Evolutionary conservation across 2,113 vertebrate genomes (phyloP).

Genomic region (Herpailurus yagouaroundi): DNA sequence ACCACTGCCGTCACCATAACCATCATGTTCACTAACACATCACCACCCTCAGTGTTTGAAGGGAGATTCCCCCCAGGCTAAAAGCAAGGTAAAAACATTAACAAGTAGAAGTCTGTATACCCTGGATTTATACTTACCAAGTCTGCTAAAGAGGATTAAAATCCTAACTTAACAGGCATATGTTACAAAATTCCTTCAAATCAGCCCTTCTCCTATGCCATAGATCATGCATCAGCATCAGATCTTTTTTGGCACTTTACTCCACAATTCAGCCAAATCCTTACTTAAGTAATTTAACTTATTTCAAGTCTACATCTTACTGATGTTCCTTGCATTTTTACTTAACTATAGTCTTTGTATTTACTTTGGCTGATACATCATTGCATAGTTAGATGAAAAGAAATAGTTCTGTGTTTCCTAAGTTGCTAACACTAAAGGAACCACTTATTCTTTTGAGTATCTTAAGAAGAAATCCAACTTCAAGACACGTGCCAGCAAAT

Average conservation of each 20-base stretch:
- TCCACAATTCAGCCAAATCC: slow-evolving; percentile 72
- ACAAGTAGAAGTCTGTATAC: neutral
- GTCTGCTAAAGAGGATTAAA: slow-evolving; percentile 64
- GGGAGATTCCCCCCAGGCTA: neutral
- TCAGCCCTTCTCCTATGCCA: slow-evolving; percentile 69
- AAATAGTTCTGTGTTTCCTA: slow-evolving; percentile 82
- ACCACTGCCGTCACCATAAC: neutral
- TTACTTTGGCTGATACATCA: slow-evolving; percentile 82
- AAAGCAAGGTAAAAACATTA: neutral
- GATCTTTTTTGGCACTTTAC: slow-evolving; percentile 50
- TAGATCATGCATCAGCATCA: slow-evolving; percentile 70
- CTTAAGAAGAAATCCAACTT: slow-evolving; percentile 79
- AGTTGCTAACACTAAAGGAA: slow-evolving; percentile 79
- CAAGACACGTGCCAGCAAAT: slow-evolving; percentile 75
- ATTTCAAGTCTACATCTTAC: slow-evolving; percentile 54
- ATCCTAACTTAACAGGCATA: slow-evolving; percentile 63
- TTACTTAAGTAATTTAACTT: slow-evolving; percentile 74
- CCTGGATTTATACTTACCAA: slow-evolving; percentile 31
- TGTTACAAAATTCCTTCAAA: slow-evolving; percentile 70
- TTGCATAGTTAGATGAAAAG: slow-evolving; percentile 70
- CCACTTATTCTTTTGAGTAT: slow-evolving; percentile 81
- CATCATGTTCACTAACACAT: neutral
- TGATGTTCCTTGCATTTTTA: slow-evolving; percentile 73
- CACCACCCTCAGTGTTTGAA: neutral
- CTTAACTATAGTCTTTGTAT: slow-evolving; percentile 70